Percentiles rank a stretch among this genome's conserved stretches.
These are phyloP conservation scores for Eudyptes chrysolophus DNA, from an alignment of 2,113 vertebrate species.

Conservation along the genomic window DNA sequence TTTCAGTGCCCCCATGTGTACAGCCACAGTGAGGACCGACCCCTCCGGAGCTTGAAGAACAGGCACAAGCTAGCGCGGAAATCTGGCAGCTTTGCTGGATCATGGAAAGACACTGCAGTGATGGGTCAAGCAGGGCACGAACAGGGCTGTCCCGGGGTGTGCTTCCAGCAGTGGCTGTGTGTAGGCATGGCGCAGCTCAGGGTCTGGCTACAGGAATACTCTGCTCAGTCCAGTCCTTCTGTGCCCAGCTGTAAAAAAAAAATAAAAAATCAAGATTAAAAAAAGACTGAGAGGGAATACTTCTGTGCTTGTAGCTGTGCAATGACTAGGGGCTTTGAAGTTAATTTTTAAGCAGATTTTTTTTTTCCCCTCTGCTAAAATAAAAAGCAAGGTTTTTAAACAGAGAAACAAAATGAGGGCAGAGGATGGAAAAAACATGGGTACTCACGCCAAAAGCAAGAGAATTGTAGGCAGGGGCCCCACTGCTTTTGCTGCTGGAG, in stretches of 20 bases:
- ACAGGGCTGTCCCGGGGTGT: accelerated
- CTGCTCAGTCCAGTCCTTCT: not conserved
- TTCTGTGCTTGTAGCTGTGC: not conserved
- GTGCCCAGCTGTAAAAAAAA: not conserved
- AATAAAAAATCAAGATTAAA: not conserved
- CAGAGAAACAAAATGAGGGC: not conserved
- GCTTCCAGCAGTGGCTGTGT: not conserved
- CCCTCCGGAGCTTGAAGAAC: not conserved
- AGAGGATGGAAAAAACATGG: not conserved
- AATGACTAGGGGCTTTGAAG: not conserved
- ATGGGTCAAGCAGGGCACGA: accelerated
- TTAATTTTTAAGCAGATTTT: not conserved
- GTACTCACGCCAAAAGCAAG: not conserved
- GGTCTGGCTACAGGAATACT: not conserved
- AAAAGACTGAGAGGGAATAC: not conserved
- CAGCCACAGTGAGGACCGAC: not conserved
- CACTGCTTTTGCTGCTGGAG: not conserved
- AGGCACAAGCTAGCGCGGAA: not conserved
- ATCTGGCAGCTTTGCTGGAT: not conserved
- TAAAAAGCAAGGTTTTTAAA: not conserved
- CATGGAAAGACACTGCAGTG: not conserved
- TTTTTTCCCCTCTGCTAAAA: not conserved
- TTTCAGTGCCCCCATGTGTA: accelerated
- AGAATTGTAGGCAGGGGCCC: not conserved
- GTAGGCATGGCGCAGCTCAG: too few species aligned